phyloP scores from a whole-genome alignment of 2,113 vertebrate genomes.

The Tragelaphus buxtoni region DNA sequence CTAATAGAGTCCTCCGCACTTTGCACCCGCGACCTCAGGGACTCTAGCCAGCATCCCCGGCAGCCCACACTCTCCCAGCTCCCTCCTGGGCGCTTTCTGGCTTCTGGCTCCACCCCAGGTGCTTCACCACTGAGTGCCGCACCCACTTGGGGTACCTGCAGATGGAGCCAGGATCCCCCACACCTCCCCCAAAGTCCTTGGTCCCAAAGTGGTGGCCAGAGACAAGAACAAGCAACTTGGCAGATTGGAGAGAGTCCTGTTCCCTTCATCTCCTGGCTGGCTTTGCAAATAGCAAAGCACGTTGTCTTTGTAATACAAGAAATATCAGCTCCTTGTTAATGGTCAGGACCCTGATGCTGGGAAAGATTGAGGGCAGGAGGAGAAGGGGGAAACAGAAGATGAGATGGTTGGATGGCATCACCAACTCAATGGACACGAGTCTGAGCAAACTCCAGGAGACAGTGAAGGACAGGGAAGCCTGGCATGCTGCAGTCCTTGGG shows the following conservation, averaged over 20 bases:
- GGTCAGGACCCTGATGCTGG: background rate
- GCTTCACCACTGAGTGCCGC: accelerated
- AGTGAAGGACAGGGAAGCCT: background rate
- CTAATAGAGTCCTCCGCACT: background rate
- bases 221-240: background rate
- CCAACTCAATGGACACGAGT: background rate
- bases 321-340: background rate
- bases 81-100: accelerated
- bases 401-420: background rate
- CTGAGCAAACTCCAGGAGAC: background rate
- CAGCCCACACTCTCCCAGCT: no score
- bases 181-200: background rate
- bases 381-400: background rate
- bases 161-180: background rate
- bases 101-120: background rate
- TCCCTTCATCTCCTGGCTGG: accelerated
- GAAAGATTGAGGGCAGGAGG: background rate
- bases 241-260: background rate
- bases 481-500: background rate
- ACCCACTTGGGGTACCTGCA: background rate
- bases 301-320: accelerated
- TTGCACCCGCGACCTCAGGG: background rate
- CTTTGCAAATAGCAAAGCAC: background rate
- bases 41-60: accelerated
- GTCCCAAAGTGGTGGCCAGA: accelerated